A percentile compares a stretch with the other conserved stretches of the same genome.
These are phyloP conservation scores for Hypsopygia costalis DNA, from an alignment of 2,888 invertebrate species.

Conservation along the genomic window DNA sequence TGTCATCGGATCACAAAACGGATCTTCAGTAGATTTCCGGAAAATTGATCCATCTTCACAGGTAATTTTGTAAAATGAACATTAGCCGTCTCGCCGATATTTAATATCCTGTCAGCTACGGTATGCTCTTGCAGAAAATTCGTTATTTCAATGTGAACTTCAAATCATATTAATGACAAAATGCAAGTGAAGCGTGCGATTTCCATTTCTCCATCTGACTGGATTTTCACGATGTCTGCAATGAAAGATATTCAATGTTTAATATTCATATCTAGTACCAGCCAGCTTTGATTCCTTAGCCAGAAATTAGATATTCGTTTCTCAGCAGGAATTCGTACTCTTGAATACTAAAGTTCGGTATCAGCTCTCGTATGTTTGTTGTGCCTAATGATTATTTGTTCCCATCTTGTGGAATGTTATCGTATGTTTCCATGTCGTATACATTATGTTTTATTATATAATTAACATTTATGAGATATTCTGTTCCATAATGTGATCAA, in stretches of 20 bases:
- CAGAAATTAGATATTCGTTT: conserved; percentile 59
- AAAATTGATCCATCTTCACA: background rate
- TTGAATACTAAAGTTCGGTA: conserved; percentile 30
- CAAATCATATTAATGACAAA: conserved; percentile 65
- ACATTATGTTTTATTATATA: background rate
- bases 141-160: conserved; percentile 38
- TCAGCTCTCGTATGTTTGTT: conserved; percentile 19
- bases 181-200: conserved; percentile 58
- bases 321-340: conserved; percentile 40
- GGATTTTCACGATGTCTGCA: conserved; percentile 64
- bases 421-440: background rate
- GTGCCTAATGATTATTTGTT: conserved; percentile 23
- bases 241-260: conserved; percentile 57
- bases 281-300: conserved; percentile 53
- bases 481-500: background rate
- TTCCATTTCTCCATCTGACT: conserved; percentile 59
- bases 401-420: conserved; percentile 8
- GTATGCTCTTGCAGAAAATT: conserved; percentile 11
- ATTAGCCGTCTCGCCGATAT: conserved; percentile 11
- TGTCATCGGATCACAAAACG: conserved; percentile 1
- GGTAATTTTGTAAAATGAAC: conserved; percentile 1
- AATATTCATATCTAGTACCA: conserved; percentile 60
- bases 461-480: background rate
- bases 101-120: conserved; percentile 16
- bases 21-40: conserved; percentile 4